These are phyloP conservation scores for Myiagra hebetior DNA, from an alignment of 2,113 vertebrate genomes.

Conservation along the genomic window DNA sequence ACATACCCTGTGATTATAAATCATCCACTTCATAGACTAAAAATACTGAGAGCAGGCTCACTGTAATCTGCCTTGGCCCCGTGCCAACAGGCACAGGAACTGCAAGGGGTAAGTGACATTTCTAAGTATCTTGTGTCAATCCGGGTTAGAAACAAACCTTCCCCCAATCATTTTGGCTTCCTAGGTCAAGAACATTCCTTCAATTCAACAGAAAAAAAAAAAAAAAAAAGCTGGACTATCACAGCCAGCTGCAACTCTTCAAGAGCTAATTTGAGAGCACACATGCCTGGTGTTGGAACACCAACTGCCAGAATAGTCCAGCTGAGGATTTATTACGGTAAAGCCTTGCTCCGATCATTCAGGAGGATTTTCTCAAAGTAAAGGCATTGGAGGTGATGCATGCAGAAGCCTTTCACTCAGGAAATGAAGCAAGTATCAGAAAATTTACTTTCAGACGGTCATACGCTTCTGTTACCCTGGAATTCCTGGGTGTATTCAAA, in stretches of 20 bases:
- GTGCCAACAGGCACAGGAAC: not conserved
- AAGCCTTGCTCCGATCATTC: not conserved
- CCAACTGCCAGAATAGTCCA: not conserved
- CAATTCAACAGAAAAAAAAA: not conserved
- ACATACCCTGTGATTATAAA: not conserved
- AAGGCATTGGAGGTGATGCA: not conserved
- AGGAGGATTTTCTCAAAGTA: not conserved
- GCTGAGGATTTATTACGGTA: not conserved
- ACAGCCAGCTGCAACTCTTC: constrained; percentile 30
- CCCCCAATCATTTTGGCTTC: not conserved
- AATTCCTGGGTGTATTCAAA: not conserved
- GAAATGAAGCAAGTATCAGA: not conserved
- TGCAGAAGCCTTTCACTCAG: not conserved
- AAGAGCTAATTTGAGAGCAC: not conserved
- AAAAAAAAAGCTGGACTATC: not conserved
- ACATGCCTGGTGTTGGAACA: not conserved
- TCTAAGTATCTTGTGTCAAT: not conserved
- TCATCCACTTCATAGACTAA: not conserved
- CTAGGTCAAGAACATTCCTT: not conserved
- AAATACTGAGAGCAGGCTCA: not conserved
- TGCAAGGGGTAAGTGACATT: not conserved
- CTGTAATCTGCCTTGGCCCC: not conserved
- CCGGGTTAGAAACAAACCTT: not conserved
- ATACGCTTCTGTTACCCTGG: not conserved
- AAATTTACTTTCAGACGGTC: not conserved